Base-by-base conservation (phyloP, 2,888 invertebrate species). In the Ellobium chinense region DNA sequence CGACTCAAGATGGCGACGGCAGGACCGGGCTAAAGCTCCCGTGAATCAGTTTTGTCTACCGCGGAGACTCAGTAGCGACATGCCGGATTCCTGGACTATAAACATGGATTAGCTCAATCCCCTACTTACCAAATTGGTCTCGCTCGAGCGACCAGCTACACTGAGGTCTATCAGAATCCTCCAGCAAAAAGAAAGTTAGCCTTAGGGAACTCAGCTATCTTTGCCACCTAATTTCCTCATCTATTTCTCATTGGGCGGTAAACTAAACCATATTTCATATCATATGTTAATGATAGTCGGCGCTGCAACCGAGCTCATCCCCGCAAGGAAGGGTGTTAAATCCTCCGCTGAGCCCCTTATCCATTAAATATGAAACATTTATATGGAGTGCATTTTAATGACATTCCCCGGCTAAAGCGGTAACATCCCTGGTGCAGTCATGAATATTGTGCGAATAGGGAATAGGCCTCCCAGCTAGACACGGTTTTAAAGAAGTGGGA, bases 101-200 rank as follows among this genome's bases (percentile, higher is more conserved):
- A 78, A 78, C 62, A 70, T 12, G 69, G 78, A 78, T 78, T 78
- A 78, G 46, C 31, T 46, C 46, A 78, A 78, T 70, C 78, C 78
- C 18, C 34, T 27, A 62, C 78, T 70, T 77, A 29, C 63, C 34
- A 78, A 78, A 69, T 62, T 70, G 62, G 72, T 36, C 72, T 60
- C 72, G 60, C 58, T 36, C 18, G 60, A 72, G 36, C 9, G 24
- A 60, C 31, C 36, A 58, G 36, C 18, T 34, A 31, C n/a, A n/a
- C 56, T 36, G 72, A 60, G 4, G 58, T 58, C 36, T 21, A 36
- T 12, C 58, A 60, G 36, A n/a, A 1, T 46, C 9, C 46, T n/a
- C n/a, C n/a, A n/a, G n/a, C n/a, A n/a, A n/a, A n/a, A n/a, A n/a
- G n/a, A 46, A 46, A 46, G 46, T 46, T 7, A 46, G 9, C 46